phyloP scores from a whole-genome alignment of 2,797 vertebrate species.

The Falco peregrinus region DNA sequence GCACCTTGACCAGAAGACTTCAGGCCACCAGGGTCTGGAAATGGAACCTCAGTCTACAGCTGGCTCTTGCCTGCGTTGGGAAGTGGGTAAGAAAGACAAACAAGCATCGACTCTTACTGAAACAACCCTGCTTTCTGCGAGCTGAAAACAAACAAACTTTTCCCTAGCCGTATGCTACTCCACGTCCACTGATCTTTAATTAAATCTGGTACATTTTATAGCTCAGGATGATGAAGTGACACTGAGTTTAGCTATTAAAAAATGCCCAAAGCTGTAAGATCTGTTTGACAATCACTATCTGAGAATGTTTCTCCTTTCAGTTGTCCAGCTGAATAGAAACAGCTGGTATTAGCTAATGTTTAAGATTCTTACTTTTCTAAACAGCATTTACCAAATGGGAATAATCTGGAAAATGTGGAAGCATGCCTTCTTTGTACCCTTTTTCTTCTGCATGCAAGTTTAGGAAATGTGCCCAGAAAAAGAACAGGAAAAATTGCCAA shows the following conservation, averaged over 20 bases:
- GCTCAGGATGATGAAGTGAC: neutral
- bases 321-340: neutral
- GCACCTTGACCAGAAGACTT: neutral
- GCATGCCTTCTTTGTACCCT: neutral
- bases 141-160: neutral
- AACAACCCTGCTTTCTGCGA: neutral
- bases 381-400: neutral
- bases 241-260: neutral
- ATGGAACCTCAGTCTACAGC: neutral
- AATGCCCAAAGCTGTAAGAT: neutral
- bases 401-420: neutral
- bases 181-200: neutral
- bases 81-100: neutral
- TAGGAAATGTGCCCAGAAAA: neutral
- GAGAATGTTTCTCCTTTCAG: neutral
- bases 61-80: neutral
- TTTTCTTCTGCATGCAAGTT: neutral
- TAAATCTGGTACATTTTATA: neutral
- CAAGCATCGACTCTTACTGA: neutral
- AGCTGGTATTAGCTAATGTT: neutral
- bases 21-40: neutral
- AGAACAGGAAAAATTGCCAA: neutral
- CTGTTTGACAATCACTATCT: neutral
- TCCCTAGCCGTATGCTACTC: neutral
- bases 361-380: neutral